Conservation (phyloP, 2,888 invertebrate species). For the Volucella bombylans region DNA sequence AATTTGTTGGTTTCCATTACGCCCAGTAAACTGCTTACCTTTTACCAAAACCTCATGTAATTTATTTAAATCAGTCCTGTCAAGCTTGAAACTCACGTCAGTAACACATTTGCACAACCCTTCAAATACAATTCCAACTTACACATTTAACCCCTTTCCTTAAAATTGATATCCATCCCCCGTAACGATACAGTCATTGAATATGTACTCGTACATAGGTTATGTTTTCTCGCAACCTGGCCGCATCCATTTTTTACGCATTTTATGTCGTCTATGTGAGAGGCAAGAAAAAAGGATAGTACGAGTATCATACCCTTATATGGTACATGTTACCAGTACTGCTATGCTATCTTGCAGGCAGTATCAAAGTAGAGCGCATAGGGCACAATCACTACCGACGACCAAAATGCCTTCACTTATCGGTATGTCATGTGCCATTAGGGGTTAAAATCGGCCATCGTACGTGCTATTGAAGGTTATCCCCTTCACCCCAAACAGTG, state of each 20-base stretch:
- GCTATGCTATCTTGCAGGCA: constrained; percentile 13
- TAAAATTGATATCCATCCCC: too few species aligned
- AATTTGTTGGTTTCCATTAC: too few species aligned
- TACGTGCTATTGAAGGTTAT: constrained; percentile 44
- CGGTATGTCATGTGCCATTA: constrained; percentile 29
- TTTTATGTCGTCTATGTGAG: constrained; percentile 9
- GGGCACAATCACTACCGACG: constrained; percentile 18
- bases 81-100: too few species aligned
- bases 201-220: too few species aligned
- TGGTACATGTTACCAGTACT: too few species aligned
- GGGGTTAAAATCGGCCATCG: constrained; percentile 39
- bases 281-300: background rate
- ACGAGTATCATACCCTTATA: constrained; percentile 21
- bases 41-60: too few species aligned
- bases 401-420: constrained; percentile 13
- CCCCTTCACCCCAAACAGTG: background rate
- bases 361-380: background rate
- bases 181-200: too few species aligned
- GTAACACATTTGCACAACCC: too few species aligned
- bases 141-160: too few species aligned
- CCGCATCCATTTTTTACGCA: background rate
- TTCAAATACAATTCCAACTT: too few species aligned
- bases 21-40: too few species aligned
- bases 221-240: background rate
- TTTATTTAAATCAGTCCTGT: too few species aligned